Evolutionary conservation across 2,888 invertebrate genomes (phyloP).

Genomic region (Cyclophora punctaria): DNA sequence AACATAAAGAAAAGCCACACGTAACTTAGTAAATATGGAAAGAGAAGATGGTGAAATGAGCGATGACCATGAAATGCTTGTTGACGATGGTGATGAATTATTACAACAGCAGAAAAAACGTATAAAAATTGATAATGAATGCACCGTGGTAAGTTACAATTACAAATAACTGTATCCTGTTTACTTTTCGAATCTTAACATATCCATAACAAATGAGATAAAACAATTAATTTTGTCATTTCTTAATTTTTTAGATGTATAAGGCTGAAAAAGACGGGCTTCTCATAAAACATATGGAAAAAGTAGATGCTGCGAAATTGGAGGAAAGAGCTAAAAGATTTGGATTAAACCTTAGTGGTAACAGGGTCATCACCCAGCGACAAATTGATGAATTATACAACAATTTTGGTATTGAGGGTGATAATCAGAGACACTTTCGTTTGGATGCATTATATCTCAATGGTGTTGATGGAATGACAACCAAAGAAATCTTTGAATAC

Average conservation of each 20-base stretch:
- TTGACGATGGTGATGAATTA: slow-evolving; percentile 41
- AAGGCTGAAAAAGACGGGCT: slow-evolving; percentile 51
- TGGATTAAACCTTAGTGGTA: slow-evolving; percentile 61
- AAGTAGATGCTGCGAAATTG: slow-evolving; percentile 57
- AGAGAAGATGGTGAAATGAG: slow-evolving; percentile 71
- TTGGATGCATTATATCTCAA: slow-evolving; percentile 84
- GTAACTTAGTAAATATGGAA: slow-evolving; percentile 33
- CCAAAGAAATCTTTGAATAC: slow-evolving; percentile 86
- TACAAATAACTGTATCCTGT: background rate
- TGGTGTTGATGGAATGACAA: slow-evolving; percentile 84
- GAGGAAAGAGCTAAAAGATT: slow-evolving; percentile 64
- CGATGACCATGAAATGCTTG: slow-evolving; percentile 56
- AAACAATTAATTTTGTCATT: background rate
- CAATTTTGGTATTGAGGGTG: slow-evolving; percentile 63
- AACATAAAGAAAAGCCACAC: no score
- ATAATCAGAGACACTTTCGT: slow-evolving; percentile 78
- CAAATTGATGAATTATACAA: slow-evolving; percentile 66
- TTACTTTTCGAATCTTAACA: no score
- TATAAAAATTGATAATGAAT: no score
- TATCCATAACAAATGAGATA: no score
- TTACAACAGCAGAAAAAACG: background rate
- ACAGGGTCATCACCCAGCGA: slow-evolving; percentile 54
- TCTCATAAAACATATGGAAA: slow-evolving; percentile 48
- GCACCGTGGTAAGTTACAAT: slow-evolving; percentile 37
- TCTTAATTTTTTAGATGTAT: slow-evolving; percentile 34